These are phyloP conservation scores for Cirrhinus molitorella DNA, from an alignment of 2,797 vertebrate species.

Conservation along the genomic window DNA sequence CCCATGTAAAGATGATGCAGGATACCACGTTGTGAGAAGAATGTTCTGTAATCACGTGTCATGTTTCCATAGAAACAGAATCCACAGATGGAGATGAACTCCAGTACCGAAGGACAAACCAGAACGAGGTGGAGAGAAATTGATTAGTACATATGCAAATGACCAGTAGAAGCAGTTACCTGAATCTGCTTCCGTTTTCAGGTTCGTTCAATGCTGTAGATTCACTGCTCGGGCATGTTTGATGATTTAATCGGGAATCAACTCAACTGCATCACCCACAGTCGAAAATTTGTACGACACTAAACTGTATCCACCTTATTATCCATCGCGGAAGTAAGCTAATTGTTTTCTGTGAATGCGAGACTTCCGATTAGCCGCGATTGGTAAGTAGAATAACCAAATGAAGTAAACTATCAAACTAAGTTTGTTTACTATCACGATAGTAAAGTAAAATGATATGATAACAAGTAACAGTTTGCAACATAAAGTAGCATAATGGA, in stretches of 20 bases:
- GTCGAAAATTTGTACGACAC: not conserved
- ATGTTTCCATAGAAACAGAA: slow-evolving; percentile 43
- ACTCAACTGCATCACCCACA: not conserved
- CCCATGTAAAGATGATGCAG: not conserved
- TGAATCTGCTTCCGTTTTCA: not conserved
- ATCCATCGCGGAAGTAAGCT: not conserved
- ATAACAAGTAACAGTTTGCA: not conserved
- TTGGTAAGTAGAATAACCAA: not conserved
- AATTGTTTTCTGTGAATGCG: not conserved
- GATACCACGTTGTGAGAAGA: not conserved
- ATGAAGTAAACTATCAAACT: not conserved
- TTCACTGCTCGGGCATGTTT: not conserved
- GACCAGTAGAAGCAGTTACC: not conserved
- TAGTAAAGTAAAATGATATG: not conserved
- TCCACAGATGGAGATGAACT: slow-evolving; percentile 17
- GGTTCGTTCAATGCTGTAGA: not conserved
- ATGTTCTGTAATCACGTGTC: not conserved
- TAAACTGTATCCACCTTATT: not conserved
- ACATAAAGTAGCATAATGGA: not conserved
- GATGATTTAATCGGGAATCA: not conserved
- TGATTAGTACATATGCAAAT: not conserved
- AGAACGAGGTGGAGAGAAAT: not conserved
- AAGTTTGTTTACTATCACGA: not conserved
- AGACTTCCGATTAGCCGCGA: not conserved
- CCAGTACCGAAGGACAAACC: not conserved